Base-by-base conservation (phyloP, 2,113 vertebrate genomes). In the Paramormyrops kingsleyae region DNA sequence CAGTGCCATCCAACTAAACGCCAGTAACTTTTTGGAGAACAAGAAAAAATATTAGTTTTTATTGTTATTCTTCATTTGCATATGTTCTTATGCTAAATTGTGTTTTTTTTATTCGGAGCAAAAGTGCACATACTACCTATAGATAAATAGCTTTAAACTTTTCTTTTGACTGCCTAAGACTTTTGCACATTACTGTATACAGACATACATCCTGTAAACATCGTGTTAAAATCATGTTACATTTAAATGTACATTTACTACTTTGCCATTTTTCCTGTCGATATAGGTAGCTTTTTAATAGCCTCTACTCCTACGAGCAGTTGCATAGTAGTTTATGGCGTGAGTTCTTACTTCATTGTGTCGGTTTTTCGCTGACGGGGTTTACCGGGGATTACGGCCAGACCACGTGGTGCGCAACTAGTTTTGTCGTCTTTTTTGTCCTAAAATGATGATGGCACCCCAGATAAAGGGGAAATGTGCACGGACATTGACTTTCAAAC, bases 401-500 rank as follows among this genome's bases (percentile, higher is more conserved):
- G 93, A 95, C 91, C 94, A 95, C 94, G 92, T 94, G 94, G 89
- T 92, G 92, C 56, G 39, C 12, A 93, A 5, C 50, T 52, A 53
- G 93, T 94, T 95, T 97, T 96, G 96, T 97, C 93, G 92, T 90
- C 88, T 89, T 93, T 59, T 94, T 92, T 94, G 93, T 94, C 93
- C 92, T 93, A 95, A 95, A 96, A 84, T 95, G 94, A 95, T 95
- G 95, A 91, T 92, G 92, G 90, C 90, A 91, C 80, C 91, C 62
- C 89, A 92, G 95, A 96, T 93, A 94, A 95, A 94, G 95, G 95
- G 93, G 90, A 96, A 94, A 95, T 95, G 92, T 96, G 95, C 96
- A 95, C 91, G 91, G 94, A 93, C 94, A 93, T 89, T 93, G 94
- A 93, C 91, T 97, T 97, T 96, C 92, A 91, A 91, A 93, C 90